phyloP scores from a whole-genome alignment of 2,888 invertebrate genomes.

The Tyria jacobaeae region DNA sequence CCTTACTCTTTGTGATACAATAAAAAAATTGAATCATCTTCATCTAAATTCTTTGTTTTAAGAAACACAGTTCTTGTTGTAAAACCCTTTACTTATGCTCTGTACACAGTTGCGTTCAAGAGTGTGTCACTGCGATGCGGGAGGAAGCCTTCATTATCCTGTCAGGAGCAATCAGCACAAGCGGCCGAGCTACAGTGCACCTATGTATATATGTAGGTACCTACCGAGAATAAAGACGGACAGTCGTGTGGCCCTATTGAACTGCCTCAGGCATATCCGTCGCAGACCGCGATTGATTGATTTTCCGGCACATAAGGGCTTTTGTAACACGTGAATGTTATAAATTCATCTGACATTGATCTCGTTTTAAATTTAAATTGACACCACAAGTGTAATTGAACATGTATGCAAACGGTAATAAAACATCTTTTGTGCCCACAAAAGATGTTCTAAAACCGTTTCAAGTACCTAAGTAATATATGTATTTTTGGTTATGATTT shows the following conservation, averaged over 20 bases:
- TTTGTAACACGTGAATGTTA: slow-evolving; percentile 5
- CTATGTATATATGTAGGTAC: slow-evolving; percentile 47
- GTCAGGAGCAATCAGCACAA: slow-evolving; percentile 81
- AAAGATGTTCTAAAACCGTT: neutral
- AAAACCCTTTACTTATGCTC: too few species aligned
- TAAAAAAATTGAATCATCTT: slow-evolving; percentile 23
- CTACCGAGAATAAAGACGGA: slow-evolving; percentile 59
- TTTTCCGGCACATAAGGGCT: slow-evolving; percentile 33
- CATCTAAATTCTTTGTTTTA: too few species aligned
- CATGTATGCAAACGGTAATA: too few species aligned
- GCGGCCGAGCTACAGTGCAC: slow-evolving; percentile 58
- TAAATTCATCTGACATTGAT: slow-evolving; percentile 7
- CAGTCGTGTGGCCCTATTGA: slow-evolving; percentile 55
- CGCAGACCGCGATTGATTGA: slow-evolving; percentile 37
- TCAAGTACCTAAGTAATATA: too few species aligned
- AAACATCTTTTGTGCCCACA: neutral
- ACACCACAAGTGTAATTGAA: neutral
- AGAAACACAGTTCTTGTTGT: too few species aligned
- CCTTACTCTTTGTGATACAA: too few species aligned
- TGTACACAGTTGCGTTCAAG: slow-evolving; percentile 65
- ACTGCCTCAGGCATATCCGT: slow-evolving; percentile 41
- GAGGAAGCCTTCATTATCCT: slow-evolving; percentile 84
- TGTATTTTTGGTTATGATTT: too few species aligned
- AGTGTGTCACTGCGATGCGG: slow-evolving; percentile 74
- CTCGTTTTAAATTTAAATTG: slow-evolving; percentile 2